Percentiles rank a stretch among this genome's conserved stretches.
phyloP scores from a whole-genome alignment of 1,140 invertebrate genomes.

The Rhynchophorus ferrugineus region DNA sequence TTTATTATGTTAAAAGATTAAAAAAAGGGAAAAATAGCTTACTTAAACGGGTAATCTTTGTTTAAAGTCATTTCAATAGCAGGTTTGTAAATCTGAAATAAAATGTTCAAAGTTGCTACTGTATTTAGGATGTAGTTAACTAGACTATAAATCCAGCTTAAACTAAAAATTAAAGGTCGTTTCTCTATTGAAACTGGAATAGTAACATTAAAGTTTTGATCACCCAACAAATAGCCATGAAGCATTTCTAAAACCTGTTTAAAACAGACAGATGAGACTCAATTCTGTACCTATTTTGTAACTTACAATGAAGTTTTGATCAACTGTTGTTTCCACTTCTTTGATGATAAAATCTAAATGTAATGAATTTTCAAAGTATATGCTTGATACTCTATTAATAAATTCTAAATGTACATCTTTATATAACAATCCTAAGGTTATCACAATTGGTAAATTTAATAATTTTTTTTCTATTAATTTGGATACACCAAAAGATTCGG shows the following conservation, averaged over 20 bases:
- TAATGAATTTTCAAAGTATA: conserved; percentile 28
- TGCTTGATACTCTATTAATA: conserved; percentile 25
- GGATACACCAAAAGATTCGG: conserved; percentile 24
- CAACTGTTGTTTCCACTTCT: conserved; percentile 28
- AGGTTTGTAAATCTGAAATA: conserved; percentile 28
- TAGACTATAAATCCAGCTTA: conserved; percentile 36
- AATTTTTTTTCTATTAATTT: conserved; percentile 29
- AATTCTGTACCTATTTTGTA: background rate
- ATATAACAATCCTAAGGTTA: conserved; percentile 31
- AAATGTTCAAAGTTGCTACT: conserved; percentile 23
- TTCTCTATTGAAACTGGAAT: conserved; percentile 30
- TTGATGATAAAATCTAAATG: conserved; percentile 29
- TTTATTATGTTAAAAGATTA: background rate
- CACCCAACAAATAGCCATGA: conserved; percentile 31
- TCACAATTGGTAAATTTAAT: conserved; percentile 31
- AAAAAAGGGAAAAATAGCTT: conserved; percentile 1
- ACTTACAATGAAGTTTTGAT: conserved; percentile 30
- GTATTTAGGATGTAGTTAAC: conserved; percentile 29
- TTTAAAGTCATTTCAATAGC: conserved; percentile 22
- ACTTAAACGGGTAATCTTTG: conserved; percentile 30
- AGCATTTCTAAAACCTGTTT: conserved; percentile 34
- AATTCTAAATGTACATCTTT: conserved; percentile 27
- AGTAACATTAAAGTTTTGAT: conserved; percentile 25
- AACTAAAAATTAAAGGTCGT: conserved; percentile 31
- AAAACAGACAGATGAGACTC: background rate